Evolutionary conservation across 2,888 invertebrate genomes (phyloP).

Genomic region (Mesoligia furuncula): DNA sequence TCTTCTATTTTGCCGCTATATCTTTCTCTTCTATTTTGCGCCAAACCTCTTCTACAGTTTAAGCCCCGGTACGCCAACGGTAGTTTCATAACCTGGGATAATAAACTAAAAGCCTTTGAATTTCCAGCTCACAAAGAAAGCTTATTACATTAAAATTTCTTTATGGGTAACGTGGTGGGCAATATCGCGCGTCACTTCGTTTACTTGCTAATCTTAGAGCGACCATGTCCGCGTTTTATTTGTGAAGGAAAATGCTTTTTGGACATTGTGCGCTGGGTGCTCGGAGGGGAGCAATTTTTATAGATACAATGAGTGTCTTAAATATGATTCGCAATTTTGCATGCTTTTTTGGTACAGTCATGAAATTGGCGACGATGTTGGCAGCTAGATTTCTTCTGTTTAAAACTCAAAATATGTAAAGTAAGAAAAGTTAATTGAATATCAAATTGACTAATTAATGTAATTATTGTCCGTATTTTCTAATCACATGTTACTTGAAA

Average conservation of each 20-base stretch:
- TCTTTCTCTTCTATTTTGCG: constrained; percentile 23
- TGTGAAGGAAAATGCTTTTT: constrained; percentile 11
- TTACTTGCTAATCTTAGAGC: constrained; percentile 57
- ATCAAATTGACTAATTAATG: too few species aligned
- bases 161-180: constrained; percentile 71
- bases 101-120: constrained; percentile 87
- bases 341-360: neutral
- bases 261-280: neutral
- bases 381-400: neutral
- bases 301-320: neutral
- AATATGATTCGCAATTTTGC: neutral
- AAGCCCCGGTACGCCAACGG: constrained; percentile 70
- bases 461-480: too few species aligned
- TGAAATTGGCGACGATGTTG: neutral
- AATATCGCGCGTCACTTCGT: constrained; percentile 75
- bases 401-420: neutral
- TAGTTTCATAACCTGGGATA: constrained; percentile 85
- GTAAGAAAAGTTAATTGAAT: too few species aligned
- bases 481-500: too few species aligned
- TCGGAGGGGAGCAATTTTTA: neutral
- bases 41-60: constrained; percentile 67
- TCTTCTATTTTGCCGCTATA: constrained; percentile 19
- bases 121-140: constrained; percentile 83
- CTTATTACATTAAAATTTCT: constrained; percentile 86
- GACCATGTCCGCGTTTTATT: constrained; percentile 38